Percentiles rank a stretch among this genome's conserved stretches.
These are phyloP conservation scores for Nyctereutes procyonoides DNA, from an alignment of 2,113 vertebrate species.

Conservation along the genomic window DNA sequence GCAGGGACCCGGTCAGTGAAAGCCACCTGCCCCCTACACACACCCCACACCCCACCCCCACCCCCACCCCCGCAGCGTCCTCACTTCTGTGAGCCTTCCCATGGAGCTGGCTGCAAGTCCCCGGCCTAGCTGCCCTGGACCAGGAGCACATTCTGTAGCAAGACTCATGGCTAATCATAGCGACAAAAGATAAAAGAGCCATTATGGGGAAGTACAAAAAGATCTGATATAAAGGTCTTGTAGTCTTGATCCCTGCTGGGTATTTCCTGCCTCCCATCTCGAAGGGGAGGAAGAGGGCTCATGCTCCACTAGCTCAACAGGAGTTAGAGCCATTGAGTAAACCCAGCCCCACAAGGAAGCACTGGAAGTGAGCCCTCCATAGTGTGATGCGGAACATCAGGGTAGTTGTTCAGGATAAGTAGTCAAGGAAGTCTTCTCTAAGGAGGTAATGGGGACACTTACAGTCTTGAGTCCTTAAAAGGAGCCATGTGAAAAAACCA, in stretches of 20 bases:
- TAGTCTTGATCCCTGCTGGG: background rate
- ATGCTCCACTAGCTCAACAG: background rate
- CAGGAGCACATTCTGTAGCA: background rate
- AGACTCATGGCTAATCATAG: background rate
- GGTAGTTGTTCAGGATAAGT: background rate
- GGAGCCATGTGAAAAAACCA: background rate
- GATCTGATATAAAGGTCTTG: background rate
- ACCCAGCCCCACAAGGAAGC: background rate
- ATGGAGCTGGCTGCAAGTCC: background rate
- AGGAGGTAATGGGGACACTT: background rate
- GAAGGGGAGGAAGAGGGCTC: background rate
- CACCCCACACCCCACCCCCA: background rate
- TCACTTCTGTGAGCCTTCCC: background rate
- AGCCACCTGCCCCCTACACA: background rate
- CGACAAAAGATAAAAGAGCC: background rate
- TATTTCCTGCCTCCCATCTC: background rate
- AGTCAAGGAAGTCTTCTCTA: background rate
- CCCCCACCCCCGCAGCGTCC: background rate
- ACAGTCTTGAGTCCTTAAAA: background rate
- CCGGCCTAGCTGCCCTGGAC: background rate
- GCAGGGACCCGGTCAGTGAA: background rate
- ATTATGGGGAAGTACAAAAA: background rate
- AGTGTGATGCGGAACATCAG: background rate
- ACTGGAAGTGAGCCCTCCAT: background rate
- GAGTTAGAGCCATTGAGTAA: background rate